Evolutionary conservation across 2,888 invertebrate species (phyloP).

Genomic region (Eilema sororculum): DNA sequence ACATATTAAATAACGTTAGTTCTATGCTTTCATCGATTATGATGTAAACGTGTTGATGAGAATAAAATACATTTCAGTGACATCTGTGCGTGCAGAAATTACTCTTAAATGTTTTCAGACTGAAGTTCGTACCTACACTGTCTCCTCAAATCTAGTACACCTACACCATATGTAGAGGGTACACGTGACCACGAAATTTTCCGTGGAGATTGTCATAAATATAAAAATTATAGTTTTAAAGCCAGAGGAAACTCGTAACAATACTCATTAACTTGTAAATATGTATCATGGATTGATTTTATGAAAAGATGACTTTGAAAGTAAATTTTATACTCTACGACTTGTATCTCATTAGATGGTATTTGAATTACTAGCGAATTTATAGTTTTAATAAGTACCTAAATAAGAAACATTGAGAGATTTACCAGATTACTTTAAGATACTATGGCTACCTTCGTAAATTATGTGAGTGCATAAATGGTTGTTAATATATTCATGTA

Average conservation of each 20-base stretch:
- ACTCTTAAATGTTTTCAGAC: constrained; percentile 39
- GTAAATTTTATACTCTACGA: constrained; percentile 82
- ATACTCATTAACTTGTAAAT: constrained; percentile 85
- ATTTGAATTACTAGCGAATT: constrained; percentile 86
- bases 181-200: constrained; percentile 26
- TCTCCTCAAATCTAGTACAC: constrained; percentile 17
- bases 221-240: constrained; percentile 59
- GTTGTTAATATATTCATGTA: constrained; percentile 85
- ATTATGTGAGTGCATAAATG: constrained; percentile 78
- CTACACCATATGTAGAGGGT: constrained; percentile 6
- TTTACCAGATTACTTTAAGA: constrained; percentile 85
- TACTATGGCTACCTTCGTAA: constrained; percentile 82
- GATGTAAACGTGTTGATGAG: constrained; percentile 16
- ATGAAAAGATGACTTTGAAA: constrained; percentile 73
- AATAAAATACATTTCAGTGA: constrained; percentile 23
- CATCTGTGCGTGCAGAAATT: constrained; percentile 21
- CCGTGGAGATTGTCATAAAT: constrained; percentile 41
- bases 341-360: constrained; percentile 87
- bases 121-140: constrained; percentile 41
- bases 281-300: constrained; percentile 66
- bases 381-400: constrained; percentile 78
- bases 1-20: constrained; percentile 26
- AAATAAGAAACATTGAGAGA: constrained; percentile 81
- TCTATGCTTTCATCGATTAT: constrained; percentile 28
- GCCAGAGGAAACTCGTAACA: constrained; percentile 70